A percentile compares a stretch with the other conserved stretches of the same genome.
These are phyloP conservation scores for Chaetophractus vellerosus DNA, from an alignment of 2,797 vertebrate species.

Conservation along the genomic window DNA sequence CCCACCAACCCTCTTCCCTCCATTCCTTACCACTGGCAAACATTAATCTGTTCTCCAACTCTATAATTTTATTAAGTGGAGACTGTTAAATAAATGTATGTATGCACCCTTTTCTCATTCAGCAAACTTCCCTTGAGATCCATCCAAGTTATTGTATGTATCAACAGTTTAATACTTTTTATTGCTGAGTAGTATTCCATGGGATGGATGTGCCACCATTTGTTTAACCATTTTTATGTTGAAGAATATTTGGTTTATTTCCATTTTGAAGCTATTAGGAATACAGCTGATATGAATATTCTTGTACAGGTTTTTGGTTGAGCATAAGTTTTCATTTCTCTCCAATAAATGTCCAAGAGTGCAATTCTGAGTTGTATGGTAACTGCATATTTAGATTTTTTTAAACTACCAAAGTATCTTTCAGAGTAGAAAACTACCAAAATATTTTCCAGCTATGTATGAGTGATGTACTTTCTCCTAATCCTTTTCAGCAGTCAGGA, in stretches of 20 bases:
- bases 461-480: background rate
- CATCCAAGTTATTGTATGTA: background rate
- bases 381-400: background rate
- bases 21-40: background rate
- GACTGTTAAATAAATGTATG: background rate
- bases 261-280: background rate
- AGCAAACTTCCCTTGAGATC: background rate
- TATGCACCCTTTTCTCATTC: background rate
- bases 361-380: background rate
- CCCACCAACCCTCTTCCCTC: too few species aligned
- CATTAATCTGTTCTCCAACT: background rate
- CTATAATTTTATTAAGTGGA: background rate
- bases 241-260: background rate
- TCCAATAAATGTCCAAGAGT: background rate
- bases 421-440: background rate
- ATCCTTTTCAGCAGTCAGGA: background rate
- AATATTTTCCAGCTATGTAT: background rate
- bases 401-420: background rate
- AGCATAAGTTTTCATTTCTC: background rate
- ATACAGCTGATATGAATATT: background rate
- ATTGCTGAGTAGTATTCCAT: background rate
- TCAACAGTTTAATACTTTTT: background rate
- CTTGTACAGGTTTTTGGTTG: background rate
- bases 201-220: fast-evolving
- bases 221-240: background rate